Evolutionary conservation across 2,888 invertebrate species (phyloP), one percentile per base, ranked within the genome.

Genomic region (Sarcophaga caerulescens): DNA sequence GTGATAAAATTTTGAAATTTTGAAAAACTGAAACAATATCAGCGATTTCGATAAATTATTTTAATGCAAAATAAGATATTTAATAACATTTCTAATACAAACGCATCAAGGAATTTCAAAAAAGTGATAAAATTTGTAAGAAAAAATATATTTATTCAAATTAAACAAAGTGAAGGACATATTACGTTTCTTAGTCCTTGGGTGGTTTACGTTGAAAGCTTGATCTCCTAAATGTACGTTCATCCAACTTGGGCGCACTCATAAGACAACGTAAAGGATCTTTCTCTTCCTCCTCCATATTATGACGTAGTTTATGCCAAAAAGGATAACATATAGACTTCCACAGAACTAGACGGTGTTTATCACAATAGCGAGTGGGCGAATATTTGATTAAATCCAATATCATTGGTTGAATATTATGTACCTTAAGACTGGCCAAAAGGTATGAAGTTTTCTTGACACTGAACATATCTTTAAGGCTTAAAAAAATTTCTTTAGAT

Each of bases 241-340:
- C 6, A 35, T 23, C 62, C 57, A 44, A 23, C 68, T 44, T 52
- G 5, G 66, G 68, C 52, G 68, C 52, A 12, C 17, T 17, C 5
- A 73, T 23, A 44, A 68, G 12, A 63, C 78, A 83, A n/a, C 62
- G 14, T 1, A 68, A 6, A 4, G 70, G 47, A 21, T 45, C 10
- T 44, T 14, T 17, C 1, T 75, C 57, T 47, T 75, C 84, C 3
- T 70, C n/a, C 4, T 59, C 47, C 19, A 80, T 57, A 70, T 44
- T 69, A 11, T 11, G 0, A 59, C 35, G 70, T 19, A 80, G 52
- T 52, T 81, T 75, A 35, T 23, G 85, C 91, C 91, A 91, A 81
- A 91, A 92, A 0, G 91, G 91, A 23, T 89, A 85, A 60, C 90
- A 90, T 35, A 89, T 88, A 73, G 89, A 90, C 87, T 92, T 91